These are phyloP conservation scores for Meloidogyne chitwoodi DNA, from an alignment of 1,140 invertebrate species.

Conservation along the genomic window DNA sequence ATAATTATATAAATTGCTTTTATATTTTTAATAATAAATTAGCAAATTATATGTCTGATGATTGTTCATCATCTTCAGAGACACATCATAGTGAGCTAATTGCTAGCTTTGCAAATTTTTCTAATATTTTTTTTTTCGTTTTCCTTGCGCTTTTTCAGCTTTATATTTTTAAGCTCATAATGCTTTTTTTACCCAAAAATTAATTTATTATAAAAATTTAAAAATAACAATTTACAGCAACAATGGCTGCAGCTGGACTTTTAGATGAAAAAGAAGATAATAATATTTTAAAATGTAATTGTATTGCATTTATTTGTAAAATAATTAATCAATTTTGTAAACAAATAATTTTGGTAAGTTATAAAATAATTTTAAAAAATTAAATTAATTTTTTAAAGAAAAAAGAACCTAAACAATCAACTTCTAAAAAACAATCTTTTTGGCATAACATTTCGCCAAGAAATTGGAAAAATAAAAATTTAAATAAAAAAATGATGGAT, in stretches of 20 bases:
- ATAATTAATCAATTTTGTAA: not conserved
- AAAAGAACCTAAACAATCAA: not conserved
- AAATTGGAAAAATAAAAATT: not conserved
- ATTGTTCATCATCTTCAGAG: not conserved
- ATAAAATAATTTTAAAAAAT: not conserved
- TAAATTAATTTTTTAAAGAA: not conserved
- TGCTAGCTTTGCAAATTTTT: too few species aligned
- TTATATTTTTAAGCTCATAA: not conserved
- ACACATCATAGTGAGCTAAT: too few species aligned
- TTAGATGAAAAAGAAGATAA: slow-evolving; percentile 9
- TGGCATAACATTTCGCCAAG: not conserved
- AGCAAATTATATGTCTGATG: not conserved
- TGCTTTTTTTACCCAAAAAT: not conserved
- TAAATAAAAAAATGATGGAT: not conserved
- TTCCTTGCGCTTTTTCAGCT: not conserved
- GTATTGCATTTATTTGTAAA: not conserved
- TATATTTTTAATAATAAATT: not conserved
- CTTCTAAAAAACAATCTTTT: not conserved
- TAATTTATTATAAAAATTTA: not conserved
- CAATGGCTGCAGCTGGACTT: slow-evolving; percentile 26
- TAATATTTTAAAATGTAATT: not conserved
- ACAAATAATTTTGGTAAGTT: not conserved
- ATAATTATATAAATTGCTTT: too few species aligned
- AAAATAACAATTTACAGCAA: slow-evolving; percentile 23
- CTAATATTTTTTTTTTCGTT: not conserved